phyloP scores from a whole-genome alignment of 2,113 vertebrate species.

The human (Homo sapiens) region GRCh38 chr3:81267001-81267500 shows the following conservation, averaged over 20 bases:
- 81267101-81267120: not conserved
- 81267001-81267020: not conserved
- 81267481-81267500: not conserved
- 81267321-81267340: not conserved
- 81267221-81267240: not conserved
- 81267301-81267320: too few relatives aligned
- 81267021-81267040: not conserved
- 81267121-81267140: too few relatives aligned
- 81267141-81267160: not conserved
- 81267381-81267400: not conserved
- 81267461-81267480: not conserved
- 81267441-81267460: not conserved
- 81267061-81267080: fast-evolving
- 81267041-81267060: not conserved
- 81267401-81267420: not conserved
- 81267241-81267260: not conserved
- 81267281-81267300: not conserved
- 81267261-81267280: not conserved
- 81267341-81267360: not conserved
- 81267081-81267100: not conserved
- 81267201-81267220: not conserved
- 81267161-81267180: not conserved
- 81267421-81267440: not conserved
- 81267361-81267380: not conserved
- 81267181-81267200: not conserved